Evolutionary conservation across 2,888 invertebrate species (phyloP), one percentile per base, ranked within the genome.

Genomic region (Synergus laeviventris): DNA sequence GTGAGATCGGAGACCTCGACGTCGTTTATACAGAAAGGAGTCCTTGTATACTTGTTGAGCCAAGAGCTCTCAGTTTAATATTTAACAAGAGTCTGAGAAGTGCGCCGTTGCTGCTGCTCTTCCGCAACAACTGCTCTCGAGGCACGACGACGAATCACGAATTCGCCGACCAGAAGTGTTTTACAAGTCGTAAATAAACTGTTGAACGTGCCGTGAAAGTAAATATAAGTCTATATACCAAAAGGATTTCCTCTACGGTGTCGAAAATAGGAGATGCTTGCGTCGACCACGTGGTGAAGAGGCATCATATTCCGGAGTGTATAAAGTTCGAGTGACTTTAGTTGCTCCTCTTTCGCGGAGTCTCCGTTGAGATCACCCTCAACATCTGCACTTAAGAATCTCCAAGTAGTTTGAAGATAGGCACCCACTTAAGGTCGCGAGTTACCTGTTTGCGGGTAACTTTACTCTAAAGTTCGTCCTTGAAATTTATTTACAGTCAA

Each of bases 41-140:
- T 70, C 18, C 83, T 83, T 85, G 84, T 86, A 82, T 86, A 87
- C 87, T 88, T 87, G 86, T 88, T 88, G 86, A 88, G 83, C 86
- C 81, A 76, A 73, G 36, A 70, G 70, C 31, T 70, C 70, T 70
- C 45, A 64, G 73, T 75, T 74, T 76, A 75, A 76, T 75, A 76
- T 77, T 76, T 64, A 70, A 73, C 64, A 76, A 76, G 74, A 79
- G 73, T 24, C 60, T 45, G 74, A 61, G 74, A 62, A 74, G 74
- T 74, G 45, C 18, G 60, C 36, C 16, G 31, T 31, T 39, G 74
- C 74, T 45, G 24, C n/a, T 74, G 39, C 24, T 70, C 70, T 70
- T 54, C 70, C 14, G 16, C 70, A 31, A 70, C 49, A 70, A 70
- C 70, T 49, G 70, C 70, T 70, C 70, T 70, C 31, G 31, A 70